phyloP scores from a whole-genome alignment of 1,140 invertebrate species.

The Drosophila nigrodunni region DNA sequence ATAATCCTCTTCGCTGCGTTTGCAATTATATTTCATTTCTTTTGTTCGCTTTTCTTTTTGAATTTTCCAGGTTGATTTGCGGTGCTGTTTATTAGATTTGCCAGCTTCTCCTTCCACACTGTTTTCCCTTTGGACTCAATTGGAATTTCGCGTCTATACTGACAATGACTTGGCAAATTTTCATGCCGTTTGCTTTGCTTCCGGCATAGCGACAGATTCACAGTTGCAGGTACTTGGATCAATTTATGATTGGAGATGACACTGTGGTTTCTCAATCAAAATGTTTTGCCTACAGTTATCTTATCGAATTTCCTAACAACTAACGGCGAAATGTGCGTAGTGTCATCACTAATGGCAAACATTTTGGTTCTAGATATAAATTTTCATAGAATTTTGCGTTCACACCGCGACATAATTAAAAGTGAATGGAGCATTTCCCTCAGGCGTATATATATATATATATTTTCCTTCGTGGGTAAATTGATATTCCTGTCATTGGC shows the following conservation, averaged over 20 bases:
- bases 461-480: conserved; percentile 58
- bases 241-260: conserved; percentile 5
- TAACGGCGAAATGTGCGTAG: neutral
- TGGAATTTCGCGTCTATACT: conserved; percentile 34
- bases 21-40: conserved; percentile 40
- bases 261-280: neutral
- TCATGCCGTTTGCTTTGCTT: conserved; percentile 73
- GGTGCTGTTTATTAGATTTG: conserved; percentile 71
- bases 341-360: neutral
- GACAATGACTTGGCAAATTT: conserved; percentile 77
- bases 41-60: conserved; percentile 43
- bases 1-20: conserved; percentile 53
- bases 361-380: too few species aligned
- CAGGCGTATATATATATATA: conserved; percentile 8
- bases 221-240: conserved; percentile 4
- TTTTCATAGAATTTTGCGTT: conserved; percentile 21
- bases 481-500: conserved; percentile 79
- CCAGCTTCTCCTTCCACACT: conserved; percentile 16
- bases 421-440: conserved; percentile 31
- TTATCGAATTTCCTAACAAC: neutral
- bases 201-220: conserved; percentile 36
- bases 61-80: conserved; percentile 62
- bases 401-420: conserved; percentile 63
- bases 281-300: neutral
- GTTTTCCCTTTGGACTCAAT: conserved; percentile 16